Conservation (phyloP, 2,888 invertebrate genomes). For the Epinotia nisella region DNA sequence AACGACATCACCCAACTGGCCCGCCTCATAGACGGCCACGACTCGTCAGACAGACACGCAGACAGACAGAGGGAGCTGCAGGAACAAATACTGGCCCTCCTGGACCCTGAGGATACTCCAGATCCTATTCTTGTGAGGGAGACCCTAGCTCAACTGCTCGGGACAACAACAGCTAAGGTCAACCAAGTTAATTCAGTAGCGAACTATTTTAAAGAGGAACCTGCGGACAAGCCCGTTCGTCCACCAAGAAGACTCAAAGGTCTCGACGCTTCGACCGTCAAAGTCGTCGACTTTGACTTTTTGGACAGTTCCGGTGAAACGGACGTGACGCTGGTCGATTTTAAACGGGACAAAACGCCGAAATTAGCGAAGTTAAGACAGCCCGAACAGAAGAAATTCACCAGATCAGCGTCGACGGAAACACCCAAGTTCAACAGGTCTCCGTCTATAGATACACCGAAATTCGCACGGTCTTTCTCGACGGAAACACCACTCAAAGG, state of each 20-base stretch:
- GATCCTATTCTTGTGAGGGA: conserved; percentile 65
- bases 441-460: conserved; percentile 50
- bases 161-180: conserved; percentile 59
- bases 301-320: conserved; percentile 69
- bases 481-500: conserved; percentile 49
- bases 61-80: conserved; percentile 71
- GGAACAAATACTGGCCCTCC: conserved; percentile 70
- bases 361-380: conserved; percentile 42
- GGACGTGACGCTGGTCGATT: conserved; percentile 62
- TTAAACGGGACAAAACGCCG: conserved; percentile 18
- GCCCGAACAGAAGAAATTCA: not conserved
- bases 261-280: conserved; percentile 61
- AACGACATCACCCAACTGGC: conserved; percentile 74
- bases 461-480: conserved; percentile 10
- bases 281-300: conserved; percentile 60
- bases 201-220: conserved; percentile 24
- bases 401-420: not conserved
- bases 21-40: conserved; percentile 74
- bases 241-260: conserved; percentile 70
- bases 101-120: conserved; percentile 72
- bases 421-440: conserved; percentile 24
- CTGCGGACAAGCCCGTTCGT: conserved; percentile 48
- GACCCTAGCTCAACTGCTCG: conserved; percentile 67
- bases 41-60: conserved; percentile 52
- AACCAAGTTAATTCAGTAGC: conserved; percentile 42